Evolutionary conservation across 2,888 invertebrate species (phyloP).

Genomic region (Yponomeuta malinellus): DNA sequence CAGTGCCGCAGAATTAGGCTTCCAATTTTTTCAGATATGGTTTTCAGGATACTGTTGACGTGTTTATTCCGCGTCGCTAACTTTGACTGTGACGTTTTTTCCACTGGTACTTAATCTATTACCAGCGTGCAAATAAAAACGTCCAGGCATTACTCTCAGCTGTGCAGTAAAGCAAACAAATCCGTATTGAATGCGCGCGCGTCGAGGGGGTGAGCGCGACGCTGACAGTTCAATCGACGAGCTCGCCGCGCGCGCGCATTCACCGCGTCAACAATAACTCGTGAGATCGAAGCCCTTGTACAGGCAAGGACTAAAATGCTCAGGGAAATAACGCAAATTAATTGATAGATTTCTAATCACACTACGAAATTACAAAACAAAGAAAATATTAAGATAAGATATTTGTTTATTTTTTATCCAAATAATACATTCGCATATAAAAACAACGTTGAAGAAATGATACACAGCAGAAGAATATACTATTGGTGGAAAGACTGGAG

Average conservation of each 20-base stretch:
- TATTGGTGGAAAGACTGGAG: no score
- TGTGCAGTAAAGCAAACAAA: neutral
- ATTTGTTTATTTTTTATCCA: no score
- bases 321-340: neutral
- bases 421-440: no score
- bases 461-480: no score
- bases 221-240: conserved; percentile 35
- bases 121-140: neutral
- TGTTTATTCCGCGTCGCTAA: no score
- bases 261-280: conserved; percentile 31
- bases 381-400: no score
- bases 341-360: no score
- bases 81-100: neutral
- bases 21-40: no score
- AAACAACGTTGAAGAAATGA: no score
- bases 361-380: no score
- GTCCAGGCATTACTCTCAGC: neutral
- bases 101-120: neutral
- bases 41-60: no score
- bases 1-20: no score
- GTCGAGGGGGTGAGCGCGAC: conserved; percentile 1
- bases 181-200: neutral
- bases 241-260: conserved; percentile 29
- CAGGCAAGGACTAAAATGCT: neutral
- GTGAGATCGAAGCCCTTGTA: neutral